phyloP scores from a whole-genome alignment of 2,888 invertebrate species.

The Pegoplata infirma region DNA sequence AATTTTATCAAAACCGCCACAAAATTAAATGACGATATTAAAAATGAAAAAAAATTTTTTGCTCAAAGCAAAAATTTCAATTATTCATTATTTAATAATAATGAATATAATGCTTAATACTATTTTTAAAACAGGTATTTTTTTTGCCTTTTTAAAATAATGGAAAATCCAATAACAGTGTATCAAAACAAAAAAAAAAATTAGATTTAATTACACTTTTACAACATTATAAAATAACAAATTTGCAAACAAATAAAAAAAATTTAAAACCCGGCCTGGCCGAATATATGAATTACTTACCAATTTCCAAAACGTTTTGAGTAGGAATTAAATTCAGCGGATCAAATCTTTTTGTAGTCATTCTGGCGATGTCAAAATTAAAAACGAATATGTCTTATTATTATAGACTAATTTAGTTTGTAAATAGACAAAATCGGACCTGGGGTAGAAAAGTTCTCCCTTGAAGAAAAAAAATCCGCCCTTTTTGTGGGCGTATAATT shows the following conservation, averaged over 20 bases:
- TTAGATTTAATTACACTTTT: constrained; percentile 3
- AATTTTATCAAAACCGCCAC: constrained; percentile 32
- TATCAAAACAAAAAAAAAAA: constrained; percentile 4
- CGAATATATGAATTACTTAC: too few relatives aligned
- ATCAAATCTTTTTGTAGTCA: too few relatives aligned
- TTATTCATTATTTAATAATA: constrained; percentile 42
- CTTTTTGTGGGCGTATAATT: too few relatives aligned
- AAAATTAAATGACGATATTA: constrained; percentile 25
- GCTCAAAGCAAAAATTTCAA: constrained; percentile 49
- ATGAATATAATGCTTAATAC: not conserved
- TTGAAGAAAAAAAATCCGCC: too few relatives aligned
- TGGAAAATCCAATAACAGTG: not conserved
- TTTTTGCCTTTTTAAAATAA: not conserved
- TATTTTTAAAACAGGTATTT: not conserved
- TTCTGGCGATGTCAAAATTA: too few relatives aligned
- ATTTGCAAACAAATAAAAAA: not conserved
- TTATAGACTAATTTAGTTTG: too few relatives aligned
- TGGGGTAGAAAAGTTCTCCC: too few relatives aligned
- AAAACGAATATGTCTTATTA: too few relatives aligned
- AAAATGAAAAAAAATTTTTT: constrained; percentile 14
- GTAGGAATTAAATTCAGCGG: too few relatives aligned
- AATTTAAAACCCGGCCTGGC: too few relatives aligned
- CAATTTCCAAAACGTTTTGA: too few relatives aligned
- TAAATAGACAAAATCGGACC: too few relatives aligned
- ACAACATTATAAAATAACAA: not conserved